A percentile compares a stretch with the other conserved stretches of the same genome.
These are phyloP conservation scores for Erebia ligea DNA, from an alignment of 2,888 invertebrate genomes.

Conservation along the genomic window DNA sequence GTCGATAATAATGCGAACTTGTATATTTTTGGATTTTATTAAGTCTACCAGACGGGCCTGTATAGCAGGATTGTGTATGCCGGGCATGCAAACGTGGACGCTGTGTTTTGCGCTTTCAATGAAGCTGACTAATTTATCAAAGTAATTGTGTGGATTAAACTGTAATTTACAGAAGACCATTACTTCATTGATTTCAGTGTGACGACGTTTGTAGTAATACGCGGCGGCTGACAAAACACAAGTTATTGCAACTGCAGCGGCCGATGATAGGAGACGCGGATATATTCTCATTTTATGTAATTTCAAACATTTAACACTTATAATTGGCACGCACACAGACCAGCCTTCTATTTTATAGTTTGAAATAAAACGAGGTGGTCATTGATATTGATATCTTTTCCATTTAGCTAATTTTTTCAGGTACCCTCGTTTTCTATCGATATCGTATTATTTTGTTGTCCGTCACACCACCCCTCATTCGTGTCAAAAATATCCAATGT, in stretches of 20 bases:
- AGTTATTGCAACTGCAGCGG: conserved; percentile 68
- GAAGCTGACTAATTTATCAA: conserved; percentile 73
- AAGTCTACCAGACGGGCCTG: conserved; percentile 69
- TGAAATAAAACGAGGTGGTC: conserved; percentile 67
- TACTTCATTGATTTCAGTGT: conserved; percentile 70
- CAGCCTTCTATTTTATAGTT: conserved; percentile 64
- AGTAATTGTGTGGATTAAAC: conserved; percentile 72
- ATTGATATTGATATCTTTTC: conserved; percentile 48
- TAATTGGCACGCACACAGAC: conserved; percentile 50
- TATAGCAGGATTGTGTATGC: conserved; percentile 75
- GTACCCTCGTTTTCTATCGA: conserved; percentile 56
- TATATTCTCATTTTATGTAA: conserved; percentile 72
- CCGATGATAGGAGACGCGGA: conserved; percentile 68
- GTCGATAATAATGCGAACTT: conserved; percentile 71
- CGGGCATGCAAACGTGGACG: conserved; percentile 76
- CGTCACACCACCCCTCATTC: not conserved
- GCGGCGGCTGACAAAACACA: conserved; percentile 74
- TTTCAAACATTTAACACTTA: conserved; percentile 65
- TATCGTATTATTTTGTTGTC: not conserved
- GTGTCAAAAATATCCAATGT: not conserved
- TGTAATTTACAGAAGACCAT: conserved; percentile 80
- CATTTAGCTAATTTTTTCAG: conserved; percentile 41
- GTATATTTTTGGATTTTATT: conserved; percentile 65
- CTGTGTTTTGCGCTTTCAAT: conserved; percentile 68
- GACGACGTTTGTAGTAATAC: conserved; percentile 69